These are phyloP conservation scores for Octopus sinensis DNA, from an alignment of 1,140 invertebrate genomes.

Conservation along the genomic window DNA sequence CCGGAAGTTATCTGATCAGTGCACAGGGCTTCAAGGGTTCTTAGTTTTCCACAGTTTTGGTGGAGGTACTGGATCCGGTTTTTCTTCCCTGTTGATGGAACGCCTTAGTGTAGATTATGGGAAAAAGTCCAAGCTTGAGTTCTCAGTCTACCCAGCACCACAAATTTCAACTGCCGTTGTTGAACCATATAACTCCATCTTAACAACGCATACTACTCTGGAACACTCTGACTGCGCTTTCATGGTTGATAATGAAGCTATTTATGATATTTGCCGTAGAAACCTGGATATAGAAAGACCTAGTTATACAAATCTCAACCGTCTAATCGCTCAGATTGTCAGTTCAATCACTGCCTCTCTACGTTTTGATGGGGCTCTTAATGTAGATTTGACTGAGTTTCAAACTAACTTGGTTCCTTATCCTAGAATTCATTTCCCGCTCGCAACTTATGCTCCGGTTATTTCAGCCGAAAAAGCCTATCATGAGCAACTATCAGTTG, in stretches of 20 bases:
- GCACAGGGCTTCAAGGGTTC: slow-evolving; percentile 44
- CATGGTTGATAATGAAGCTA: slow-evolving; percentile 62
- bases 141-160: slow-evolving; percentile 52
- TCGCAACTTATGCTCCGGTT: slow-evolving; percentile 46
- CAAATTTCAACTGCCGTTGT: slow-evolving; percentile 54
- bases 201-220: slow-evolving; percentile 63
- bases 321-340: slow-evolving; percentile 56
- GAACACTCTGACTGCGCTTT: slow-evolving; percentile 71
- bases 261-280: slow-evolving; percentile 62
- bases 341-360: slow-evolving; percentile 63
- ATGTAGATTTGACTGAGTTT: slow-evolving; percentile 70
- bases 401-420: slow-evolving; percentile 66
- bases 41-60: slow-evolving; percentile 39
- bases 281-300: slow-evolving; percentile 59
- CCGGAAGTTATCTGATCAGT: slow-evolving; percentile 39
- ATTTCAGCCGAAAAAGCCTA: slow-evolving; percentile 42
- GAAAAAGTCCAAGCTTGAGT: slow-evolving; percentile 77
- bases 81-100: slow-evolving; percentile 84
- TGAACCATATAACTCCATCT: slow-evolving; percentile 57
- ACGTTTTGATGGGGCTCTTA: slow-evolving; percentile 73
- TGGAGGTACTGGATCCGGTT: slow-evolving; percentile 66
- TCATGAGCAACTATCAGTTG: slow-evolving; percentile 58
- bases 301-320: slow-evolving; percentile 39
- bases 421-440: slow-evolving; percentile 50
- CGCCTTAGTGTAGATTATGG: slow-evolving; percentile 81